A percentile compares a stretch with the other conserved stretches of the same genome.
These are phyloP conservation scores for Lamprologus speciosus DNA, from an alignment of 2,113 vertebrate genomes.

Conservation along the genomic window DNA sequence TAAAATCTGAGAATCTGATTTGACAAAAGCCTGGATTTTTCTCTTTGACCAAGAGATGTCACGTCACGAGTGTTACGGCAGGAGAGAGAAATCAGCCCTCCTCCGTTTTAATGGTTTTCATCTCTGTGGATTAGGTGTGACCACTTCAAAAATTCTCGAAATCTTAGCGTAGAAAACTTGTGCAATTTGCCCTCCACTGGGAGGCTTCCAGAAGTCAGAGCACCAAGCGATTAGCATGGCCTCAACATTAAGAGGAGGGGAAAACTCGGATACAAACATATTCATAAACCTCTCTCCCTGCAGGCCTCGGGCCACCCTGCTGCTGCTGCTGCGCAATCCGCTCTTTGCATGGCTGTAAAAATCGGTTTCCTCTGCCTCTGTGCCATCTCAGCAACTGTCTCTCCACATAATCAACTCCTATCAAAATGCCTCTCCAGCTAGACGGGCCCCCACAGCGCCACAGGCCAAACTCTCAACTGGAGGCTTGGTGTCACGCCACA, in stretches of 20 bases:
- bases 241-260: constrained; percentile 53
- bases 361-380: constrained; percentile 55
- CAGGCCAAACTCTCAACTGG: constrained; percentile 15
- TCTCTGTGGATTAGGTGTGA: constrained; percentile 58
- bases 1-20: constrained; percentile 1
- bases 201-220: constrained; percentile 65
- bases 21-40: not conserved
- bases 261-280: constrained; percentile 51
- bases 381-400: constrained; percentile 45
- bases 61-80: constrained; percentile 13
- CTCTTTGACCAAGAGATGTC: constrained; percentile 36
- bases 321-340: constrained; percentile 28
- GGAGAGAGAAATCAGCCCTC: constrained; percentile 11
- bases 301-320: constrained; percentile 28
- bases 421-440: constrained; percentile 46
- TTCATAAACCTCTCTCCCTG: constrained; percentile 52
- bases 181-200: constrained; percentile 47
- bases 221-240: constrained; percentile 66
- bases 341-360: constrained; percentile 49
- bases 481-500: not conserved
- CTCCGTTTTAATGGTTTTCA: constrained; percentile 54
- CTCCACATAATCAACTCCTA: constrained; percentile 55
- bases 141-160: constrained; percentile 62
- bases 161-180: constrained; percentile 26
- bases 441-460: constrained; percentile 31